Base-by-base conservation (phyloP, 2,888 invertebrate species). In the Napeogenes sylphis region DNA sequence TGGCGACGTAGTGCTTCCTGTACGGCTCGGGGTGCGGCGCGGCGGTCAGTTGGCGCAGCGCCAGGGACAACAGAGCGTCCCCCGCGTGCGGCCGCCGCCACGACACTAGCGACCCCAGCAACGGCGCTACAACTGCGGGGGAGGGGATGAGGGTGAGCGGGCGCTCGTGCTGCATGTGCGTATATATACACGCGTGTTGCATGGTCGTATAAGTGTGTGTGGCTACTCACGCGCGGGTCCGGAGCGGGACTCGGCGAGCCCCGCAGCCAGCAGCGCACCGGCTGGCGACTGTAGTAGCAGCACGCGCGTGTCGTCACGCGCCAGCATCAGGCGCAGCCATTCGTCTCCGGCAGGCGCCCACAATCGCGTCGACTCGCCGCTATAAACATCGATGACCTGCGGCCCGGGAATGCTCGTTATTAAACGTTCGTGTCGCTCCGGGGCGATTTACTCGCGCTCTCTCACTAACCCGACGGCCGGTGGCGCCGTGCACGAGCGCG, bases 221-320 rank as follows among this genome's bases (percentile, higher is more conserved):
- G 46, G 12, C 46, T 10, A 70, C 73, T 68, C 42, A 72, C 74
- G 46, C 4, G 35, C 42, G 30, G n/a, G 14, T 33, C 8, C 45
- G 53, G 45, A 51, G 55, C 45, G 42, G 13, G 32, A 4, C 8
- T 10, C 35, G 54, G 45, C 57, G 38, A 4, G 47, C n/a, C 13
- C 38, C 55, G 56, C 35, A 14, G 42, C 38, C 35, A 51, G 42
- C n/a, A 21, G 33, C 45, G 30, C 38, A 58, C 61, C 71, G 58
- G 86, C 85, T 0, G 85, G 87, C 60, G 84, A 75, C 81, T 87
- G 86, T 77, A 89, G 73, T 72, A 87, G 73, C 75, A 88, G 66
- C 61, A 84, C 76, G 58, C 76, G 68, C 58, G 71, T 69, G 72
- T 65, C 73, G 8, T 33, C 33, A 0, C 70, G 66, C 55, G 53